Base-by-base conservation (phyloP, 2,113 vertebrate genomes). In the Alectura lathami region DNA sequence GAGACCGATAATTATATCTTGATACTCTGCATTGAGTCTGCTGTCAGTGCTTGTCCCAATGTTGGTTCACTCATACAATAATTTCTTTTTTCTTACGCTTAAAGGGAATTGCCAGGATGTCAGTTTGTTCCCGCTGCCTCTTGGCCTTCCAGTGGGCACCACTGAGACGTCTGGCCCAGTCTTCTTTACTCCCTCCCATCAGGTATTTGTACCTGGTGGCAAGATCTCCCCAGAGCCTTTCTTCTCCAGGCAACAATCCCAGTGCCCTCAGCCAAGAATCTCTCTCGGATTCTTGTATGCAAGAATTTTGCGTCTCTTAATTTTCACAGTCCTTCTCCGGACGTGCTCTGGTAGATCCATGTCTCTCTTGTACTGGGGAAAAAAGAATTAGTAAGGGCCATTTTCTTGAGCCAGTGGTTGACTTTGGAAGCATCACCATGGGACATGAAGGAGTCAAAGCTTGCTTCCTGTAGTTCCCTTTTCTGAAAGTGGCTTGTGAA, bases 151-250 rank as follows among this genome's bases (percentile, higher is more conserved):
- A 14, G 30, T 70, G 69, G 30, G 24, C 32, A 48, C 18, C n/a
- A n/a, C 9, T 23, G 47, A 45, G 50, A 74, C 56, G 3, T 59
- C 78, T 89, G 47, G 2, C 26, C 42, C 18, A 26, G 29, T 34
- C 12, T 4, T 57, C 67, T 60, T 78, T 26, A 8, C 2, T 64
- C 12, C 38, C 11, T 89, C 66, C n/a, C 7, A 17, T 75, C 22
- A 0, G 0, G 4, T 70, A 27, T 90, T 88, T 69, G 14, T 43
- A 32, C 6, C 3, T 0, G 0, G 68, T 30, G n/a, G 18, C 45
- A 34, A 83, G 72, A 68, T 73, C 56, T 38, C 8, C 89, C 29
- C 42, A 0, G 2, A 73, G 43, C 68, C 40, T 90, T n/a, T 51
- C 13, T 54, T 80, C 38, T 73, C 26, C 62, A 72, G 38, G 34